These are phyloP conservation scores for Manis pentadactyla DNA, from an alignment of 2,797 vertebrate species.

Conservation along the genomic window DNA sequence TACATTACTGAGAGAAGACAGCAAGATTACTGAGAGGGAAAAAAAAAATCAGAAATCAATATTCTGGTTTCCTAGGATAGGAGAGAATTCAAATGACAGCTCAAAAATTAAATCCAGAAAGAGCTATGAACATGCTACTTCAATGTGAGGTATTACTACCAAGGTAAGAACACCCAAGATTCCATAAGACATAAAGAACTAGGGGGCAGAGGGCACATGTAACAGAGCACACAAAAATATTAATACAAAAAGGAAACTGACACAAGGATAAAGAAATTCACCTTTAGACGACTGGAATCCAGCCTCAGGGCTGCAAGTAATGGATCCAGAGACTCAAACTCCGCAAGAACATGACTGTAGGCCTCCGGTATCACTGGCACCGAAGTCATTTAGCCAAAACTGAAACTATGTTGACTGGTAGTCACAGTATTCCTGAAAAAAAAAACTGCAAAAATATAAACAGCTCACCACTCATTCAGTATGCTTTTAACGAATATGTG, in stretches of 20 bases:
- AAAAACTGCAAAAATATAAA: conserved; percentile 70
- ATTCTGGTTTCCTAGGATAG: neutral
- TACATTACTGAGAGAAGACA: neutral
- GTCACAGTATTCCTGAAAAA: neutral
- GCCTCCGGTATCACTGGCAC: conserved; percentile 90
- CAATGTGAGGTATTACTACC: neutral
- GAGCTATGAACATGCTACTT: neutral
- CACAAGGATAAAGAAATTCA: conserved; percentile 77
- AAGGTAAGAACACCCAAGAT: neutral
- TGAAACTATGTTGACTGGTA: neutral
- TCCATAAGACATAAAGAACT: neutral
- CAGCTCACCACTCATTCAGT: neutral
- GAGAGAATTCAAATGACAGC: conserved; percentile 43
- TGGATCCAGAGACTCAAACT: conserved; percentile 95
- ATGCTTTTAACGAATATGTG: neutral
- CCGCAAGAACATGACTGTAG: conserved; percentile 93
- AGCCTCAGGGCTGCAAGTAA: conserved; percentile 95
- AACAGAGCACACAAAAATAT: neutral
- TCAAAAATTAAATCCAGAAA: conserved; percentile 47
- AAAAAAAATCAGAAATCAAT: neutral
- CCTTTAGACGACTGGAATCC: conserved; percentile 96
- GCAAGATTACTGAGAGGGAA: neutral
- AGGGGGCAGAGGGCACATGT: neutral
- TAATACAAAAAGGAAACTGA: neutral
- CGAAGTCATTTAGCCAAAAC: conserved; percentile 85